Base-by-base conservation (phyloP, 2,888 invertebrate species). In the Uloborus plumipes region DNA sequence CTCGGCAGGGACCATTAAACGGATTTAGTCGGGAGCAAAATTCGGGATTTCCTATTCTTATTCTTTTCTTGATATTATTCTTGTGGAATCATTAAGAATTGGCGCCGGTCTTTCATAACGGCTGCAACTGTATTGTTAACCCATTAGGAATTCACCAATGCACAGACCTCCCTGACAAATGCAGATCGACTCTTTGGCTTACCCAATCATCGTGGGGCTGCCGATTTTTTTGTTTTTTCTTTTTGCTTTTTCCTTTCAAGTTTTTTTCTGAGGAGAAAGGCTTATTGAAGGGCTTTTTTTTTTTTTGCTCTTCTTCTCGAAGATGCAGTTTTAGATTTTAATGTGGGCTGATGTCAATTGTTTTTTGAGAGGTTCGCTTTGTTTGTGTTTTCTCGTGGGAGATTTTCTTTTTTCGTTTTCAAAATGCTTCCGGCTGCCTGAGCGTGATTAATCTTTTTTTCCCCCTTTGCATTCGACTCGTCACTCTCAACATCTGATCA, bases 21-120 rank as follows among this genome's bases (percentile, higher is more conserved):
- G 80, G 80, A 81, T 81, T 81, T 81, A 81, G 80, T 81, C 80
- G 70, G 80, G 80, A 81, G 80, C 80, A 81, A 74, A 81, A 81
- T 81, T 81, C 80, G 74, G 80, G 80, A 81, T 81, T 81, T 81
- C 80, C 80, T 81, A 65, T 81, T 74, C 74, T 70, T 31, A 61
- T 26, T 59, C 61, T 65, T 79, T 73, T 79, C 62, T 73, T 66
- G 47, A 66, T 51, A 61, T 76, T 50, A 51, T 58, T 59, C 67
- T 69, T 26, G 53, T 55, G 70, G 74, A 81, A 81, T 81, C 80
- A 81, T 81, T 81, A 81, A 69, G 74, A 74, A 70, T 81, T 74
- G 80, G 80, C 80, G 80, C 80, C 80, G 51, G 64, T 58, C 58
- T 81, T 81, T 81, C 74, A 77, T 71, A 77, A 77, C 77, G 70